phyloP scores from a whole-genome alignment of 2,797 vertebrate genomes.

The Sparidentex hasta region DNA sequence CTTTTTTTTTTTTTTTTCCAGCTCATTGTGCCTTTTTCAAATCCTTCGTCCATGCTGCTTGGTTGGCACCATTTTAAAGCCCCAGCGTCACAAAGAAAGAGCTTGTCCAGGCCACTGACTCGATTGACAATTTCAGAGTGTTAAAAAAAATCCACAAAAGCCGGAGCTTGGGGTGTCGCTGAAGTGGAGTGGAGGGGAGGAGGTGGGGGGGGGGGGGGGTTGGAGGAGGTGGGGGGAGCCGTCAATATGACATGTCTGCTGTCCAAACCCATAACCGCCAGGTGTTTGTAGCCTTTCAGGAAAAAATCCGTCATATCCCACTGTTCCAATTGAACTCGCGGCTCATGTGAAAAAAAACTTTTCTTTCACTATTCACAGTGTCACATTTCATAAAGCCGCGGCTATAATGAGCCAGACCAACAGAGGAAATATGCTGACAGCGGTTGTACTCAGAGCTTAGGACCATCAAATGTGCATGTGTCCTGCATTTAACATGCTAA shows the following conservation, averaged over 20 bases:
- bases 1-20: constrained; percentile 51
- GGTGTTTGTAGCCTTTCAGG: constrained; percentile 75
- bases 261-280: constrained; percentile 75
- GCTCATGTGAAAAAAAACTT: constrained; percentile 31
- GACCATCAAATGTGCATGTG: constrained; percentile 36
- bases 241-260: constrained; percentile 78
- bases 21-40: constrained; percentile 83
- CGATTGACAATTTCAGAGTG: constrained; percentile 85
- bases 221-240: constrained; percentile 25
- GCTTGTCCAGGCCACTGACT: constrained; percentile 86
- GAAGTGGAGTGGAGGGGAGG: constrained; percentile 32
- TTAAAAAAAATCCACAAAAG: constrained; percentile 82
- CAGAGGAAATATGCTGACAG: constrained; percentile 45
- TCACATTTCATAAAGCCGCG: constrained; percentile 71
- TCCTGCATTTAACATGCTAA: constrained; percentile 43
- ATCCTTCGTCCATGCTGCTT: constrained; percentile 78
- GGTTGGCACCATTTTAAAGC: constrained; percentile 87
- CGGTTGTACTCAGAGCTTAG: constrained; percentile 10
- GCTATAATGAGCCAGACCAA: constrained; percentile 56
- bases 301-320: constrained; percentile 69
- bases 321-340: constrained; percentile 60
- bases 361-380: constrained; percentile 54
- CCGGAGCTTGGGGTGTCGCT: constrained; percentile 63
- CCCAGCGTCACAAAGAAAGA: constrained; percentile 79
- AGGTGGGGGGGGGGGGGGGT: constrained; percentile 3